phyloP scores from a whole-genome alignment of 2,113 vertebrate species.

The Melanerpes formicivorus region DNA sequence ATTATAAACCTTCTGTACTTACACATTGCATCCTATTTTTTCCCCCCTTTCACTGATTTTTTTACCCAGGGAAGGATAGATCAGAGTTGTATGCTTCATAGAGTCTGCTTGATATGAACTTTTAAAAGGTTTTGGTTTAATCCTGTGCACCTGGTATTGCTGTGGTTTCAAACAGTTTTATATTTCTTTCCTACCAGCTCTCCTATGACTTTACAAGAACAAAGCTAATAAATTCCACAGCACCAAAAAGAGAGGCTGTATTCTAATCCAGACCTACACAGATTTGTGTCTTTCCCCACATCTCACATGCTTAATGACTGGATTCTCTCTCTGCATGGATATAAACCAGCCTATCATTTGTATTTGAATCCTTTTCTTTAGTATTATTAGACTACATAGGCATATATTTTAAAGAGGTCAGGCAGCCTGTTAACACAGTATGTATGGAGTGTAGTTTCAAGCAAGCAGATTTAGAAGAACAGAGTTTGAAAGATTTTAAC shows the following conservation, averaged over 20 bases:
- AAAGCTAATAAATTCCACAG: conserved; percentile 45
- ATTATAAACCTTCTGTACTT: conserved; percentile 25
- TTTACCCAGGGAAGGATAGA: conserved; percentile 13
- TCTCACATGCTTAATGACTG: background rate
- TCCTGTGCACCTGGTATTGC: conserved; percentile 37
- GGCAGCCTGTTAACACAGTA: conserved; percentile 35
- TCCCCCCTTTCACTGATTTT: background rate
- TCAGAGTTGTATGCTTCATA: background rate
- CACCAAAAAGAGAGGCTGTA: conserved; percentile 33
- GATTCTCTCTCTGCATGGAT: background rate
- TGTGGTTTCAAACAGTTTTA: conserved; percentile 13
- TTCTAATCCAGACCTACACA: conserved; percentile 3
- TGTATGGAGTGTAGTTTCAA: background rate
- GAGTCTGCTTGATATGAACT: background rate
- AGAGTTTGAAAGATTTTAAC: conserved; percentile 2
- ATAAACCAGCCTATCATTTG: conserved; percentile 46
- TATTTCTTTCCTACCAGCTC: conserved; percentile 25
- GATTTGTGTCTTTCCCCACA: background rate
- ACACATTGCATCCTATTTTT: background rate
- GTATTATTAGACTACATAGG: conserved; percentile 26
- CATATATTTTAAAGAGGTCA: conserved; percentile 20
- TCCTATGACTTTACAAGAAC: conserved; percentile 42
- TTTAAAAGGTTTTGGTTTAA: conserved; percentile 37
- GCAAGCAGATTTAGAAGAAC: background rate
- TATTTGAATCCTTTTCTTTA: conserved; percentile 9